phyloP scores from a whole-genome alignment of 2,113 vertebrate genomes.

The Odontesthes bonariensis region DNA sequence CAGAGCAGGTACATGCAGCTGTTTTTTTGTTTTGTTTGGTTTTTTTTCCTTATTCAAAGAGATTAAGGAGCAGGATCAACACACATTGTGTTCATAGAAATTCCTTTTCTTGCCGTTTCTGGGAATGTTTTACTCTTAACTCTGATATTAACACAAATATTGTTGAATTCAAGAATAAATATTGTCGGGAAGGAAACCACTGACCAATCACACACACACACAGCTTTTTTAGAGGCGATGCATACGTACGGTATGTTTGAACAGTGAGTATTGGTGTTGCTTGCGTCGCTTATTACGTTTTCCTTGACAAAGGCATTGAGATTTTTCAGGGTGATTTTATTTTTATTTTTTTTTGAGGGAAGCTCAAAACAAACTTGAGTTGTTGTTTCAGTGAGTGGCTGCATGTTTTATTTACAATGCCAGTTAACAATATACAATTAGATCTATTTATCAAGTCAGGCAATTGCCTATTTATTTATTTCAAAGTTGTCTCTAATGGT shows the following conservation, averaged over 20 bases:
- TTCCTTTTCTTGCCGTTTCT: conserved; percentile 59
- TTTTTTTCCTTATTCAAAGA: conserved; percentile 32
- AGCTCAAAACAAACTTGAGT: conserved; percentile 2
- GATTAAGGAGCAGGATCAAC: conserved; percentile 60
- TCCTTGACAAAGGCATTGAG: neutral
- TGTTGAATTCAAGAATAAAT: conserved; percentile 6
- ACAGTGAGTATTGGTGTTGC: conserved; percentile 37
- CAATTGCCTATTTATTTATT: conserved; percentile 36
- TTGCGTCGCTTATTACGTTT: conserved; percentile 3
- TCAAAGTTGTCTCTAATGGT: conserved; percentile 22
- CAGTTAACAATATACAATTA: conserved; percentile 22
- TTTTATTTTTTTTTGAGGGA: neutral
- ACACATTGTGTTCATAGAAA: conserved; percentile 59
- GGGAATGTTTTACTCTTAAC: conserved; percentile 22
- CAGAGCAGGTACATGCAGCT: conserved; percentile 64
- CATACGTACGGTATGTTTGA: conserved; percentile 17
- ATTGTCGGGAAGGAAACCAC: conserved; percentile 40
- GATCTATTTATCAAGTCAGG: conserved; percentile 16
- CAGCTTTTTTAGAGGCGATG: conserved; percentile 20
- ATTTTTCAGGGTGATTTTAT: conserved; percentile 3
- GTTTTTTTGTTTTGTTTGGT: conserved; percentile 20
- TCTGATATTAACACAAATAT: neutral
- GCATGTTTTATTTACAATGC: conserved; percentile 53
- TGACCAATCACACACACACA: conserved; percentile 67
- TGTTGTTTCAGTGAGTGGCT: conserved; percentile 38